Evolutionary conservation across 1,140 invertebrate species (phyloP).

Genomic region (Luehdorfia chinensis): DNA sequence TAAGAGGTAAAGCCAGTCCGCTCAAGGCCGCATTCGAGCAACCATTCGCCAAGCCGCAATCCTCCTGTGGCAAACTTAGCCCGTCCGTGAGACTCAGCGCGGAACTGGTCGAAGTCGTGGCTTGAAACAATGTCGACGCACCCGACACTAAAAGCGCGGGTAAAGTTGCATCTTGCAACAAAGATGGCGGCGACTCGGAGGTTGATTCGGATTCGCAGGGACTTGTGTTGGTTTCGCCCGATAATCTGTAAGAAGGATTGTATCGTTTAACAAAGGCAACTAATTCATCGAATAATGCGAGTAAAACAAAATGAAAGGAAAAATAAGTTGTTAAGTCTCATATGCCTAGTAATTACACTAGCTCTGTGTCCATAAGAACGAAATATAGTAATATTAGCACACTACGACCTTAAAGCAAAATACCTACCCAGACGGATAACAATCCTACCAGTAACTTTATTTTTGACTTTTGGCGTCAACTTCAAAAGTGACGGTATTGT

Average conservation of each 20-base stretch:
- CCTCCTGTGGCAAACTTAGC: constrained; percentile 51
- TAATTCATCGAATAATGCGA: no score
- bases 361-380: no score
- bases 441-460: no score
- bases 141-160: constrained; percentile 68
- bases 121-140: constrained; percentile 59
- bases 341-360: no score
- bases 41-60: constrained; percentile 59
- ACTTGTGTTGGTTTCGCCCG: constrained; percentile 60
- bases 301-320: no score
- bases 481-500: no score
- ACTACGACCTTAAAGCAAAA: no score
- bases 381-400: no score
- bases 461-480: no score
- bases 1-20: constrained; percentile 54
- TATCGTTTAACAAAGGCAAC: neutral
- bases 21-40: constrained; percentile 44
- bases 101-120: constrained; percentile 44
- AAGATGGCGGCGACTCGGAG: constrained; percentile 60
- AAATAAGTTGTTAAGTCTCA: no score
- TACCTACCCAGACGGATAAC: no score
- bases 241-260: constrained; percentile 40
- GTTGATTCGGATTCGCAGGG: constrained; percentile 69
- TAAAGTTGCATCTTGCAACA: constrained; percentile 64
- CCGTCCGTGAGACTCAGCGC: constrained; percentile 49